Evolutionary conservation across 2,888 invertebrate species (phyloP).

Genomic region (Caenorhabditis sinica): DNA sequence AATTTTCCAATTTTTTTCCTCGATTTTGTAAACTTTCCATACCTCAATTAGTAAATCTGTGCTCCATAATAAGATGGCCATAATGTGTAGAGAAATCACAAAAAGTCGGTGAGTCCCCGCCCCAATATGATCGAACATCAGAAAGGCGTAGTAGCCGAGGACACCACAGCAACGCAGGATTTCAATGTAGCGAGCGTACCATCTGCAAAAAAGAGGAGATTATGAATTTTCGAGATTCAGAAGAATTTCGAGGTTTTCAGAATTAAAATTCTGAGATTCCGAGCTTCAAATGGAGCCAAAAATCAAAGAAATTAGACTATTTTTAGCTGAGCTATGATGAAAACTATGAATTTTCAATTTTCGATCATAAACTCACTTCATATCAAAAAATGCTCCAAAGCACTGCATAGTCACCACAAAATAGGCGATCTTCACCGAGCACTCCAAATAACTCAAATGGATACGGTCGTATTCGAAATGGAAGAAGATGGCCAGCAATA

Average conservation of each 20-base stretch:
- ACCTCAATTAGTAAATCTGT: conserved; percentile 62
- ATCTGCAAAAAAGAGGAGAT: conserved; percentile 76
- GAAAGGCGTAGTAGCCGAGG: conserved; percentile 74
- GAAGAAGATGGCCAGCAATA: conserved; percentile 80
- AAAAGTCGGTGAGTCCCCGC: conserved; percentile 80
- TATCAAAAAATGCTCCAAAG: conserved; percentile 79
- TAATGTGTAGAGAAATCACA: conserved; percentile 72
- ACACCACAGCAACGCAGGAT: conserved; percentile 78
- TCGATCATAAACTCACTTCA: conserved; percentile 33
- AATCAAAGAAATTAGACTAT: no score
- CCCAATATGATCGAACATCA: conserved; percentile 77
- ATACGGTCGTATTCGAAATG: conserved; percentile 83
- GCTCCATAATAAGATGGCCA: conserved; percentile 60
- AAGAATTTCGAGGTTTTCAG: no score
- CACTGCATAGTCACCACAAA: conserved; percentile 82
- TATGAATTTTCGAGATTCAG: neutral
- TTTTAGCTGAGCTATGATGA: no score
- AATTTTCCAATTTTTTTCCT: neutral
- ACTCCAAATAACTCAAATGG: conserved; percentile 76
- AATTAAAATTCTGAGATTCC: no score
- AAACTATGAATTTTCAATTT: no score
- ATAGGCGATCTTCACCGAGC: conserved; percentile 79
- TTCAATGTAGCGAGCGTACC: conserved; percentile 79
- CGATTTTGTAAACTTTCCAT: neutral
- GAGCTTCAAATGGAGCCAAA: no score